A percentile compares a stretch with the other conserved stretches of the same genome.
Evolutionary conservation across 2,113 vertebrate species (phyloP).

Genomic region (Gymnorhina tibicen): DNA sequence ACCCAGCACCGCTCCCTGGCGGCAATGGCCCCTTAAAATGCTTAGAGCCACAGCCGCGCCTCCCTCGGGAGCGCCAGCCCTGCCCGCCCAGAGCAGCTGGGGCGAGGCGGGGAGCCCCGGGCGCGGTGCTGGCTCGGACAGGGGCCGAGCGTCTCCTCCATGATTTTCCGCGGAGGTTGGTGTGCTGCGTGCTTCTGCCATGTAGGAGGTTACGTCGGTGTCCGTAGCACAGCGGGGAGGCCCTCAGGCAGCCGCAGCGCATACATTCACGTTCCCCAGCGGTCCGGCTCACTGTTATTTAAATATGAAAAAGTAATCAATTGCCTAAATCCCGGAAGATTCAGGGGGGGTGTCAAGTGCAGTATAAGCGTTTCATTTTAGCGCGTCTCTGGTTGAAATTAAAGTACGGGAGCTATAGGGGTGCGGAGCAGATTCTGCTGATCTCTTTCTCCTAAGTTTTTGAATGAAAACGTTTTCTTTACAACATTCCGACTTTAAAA

Average conservation of each 20-base stretch:
- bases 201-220: background rate
- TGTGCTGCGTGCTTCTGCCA: background rate
- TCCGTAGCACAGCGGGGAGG: accelerated
- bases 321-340: background rate
- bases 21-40: background rate
- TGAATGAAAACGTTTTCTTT: background rate
- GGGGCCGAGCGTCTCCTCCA: accelerated
- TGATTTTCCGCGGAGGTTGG: accelerated
- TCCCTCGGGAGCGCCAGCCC: accelerated
- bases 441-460: background rate
- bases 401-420: background rate
- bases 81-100: accelerated
- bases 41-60: accelerated
- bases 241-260: accelerated
- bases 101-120: accelerated
- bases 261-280: accelerated
- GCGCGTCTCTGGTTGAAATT: background rate
- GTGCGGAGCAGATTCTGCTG: background rate
- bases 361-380: background rate
- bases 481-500: background rate
- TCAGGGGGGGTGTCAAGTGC: background rate
- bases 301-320: background rate
- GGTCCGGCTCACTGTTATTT: background rate
- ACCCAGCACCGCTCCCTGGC: accelerated
- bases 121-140: accelerated